Evolutionary conservation across 2,888 invertebrate species (phyloP), one percentile per base, ranked within the genome.

Genomic region (Eustalomyia histrio): DNA sequence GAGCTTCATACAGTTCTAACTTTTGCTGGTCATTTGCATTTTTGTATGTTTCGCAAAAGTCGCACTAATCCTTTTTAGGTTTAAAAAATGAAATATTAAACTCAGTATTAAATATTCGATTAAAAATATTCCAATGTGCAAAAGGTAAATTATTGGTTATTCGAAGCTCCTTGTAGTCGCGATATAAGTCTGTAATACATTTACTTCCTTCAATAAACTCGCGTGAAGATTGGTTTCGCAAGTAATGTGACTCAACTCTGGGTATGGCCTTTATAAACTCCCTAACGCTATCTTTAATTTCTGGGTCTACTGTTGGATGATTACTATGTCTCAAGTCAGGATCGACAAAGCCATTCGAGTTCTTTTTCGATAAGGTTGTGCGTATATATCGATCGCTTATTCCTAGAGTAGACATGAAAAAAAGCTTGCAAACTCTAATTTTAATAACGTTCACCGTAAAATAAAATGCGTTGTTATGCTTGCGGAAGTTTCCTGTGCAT

Each of bases 201-300:
- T 85, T 86, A 63, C 82, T 74, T 47, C 85, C 84, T 47, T 83
- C 86, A 67, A 61, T 71, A 52, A 71, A 35, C 35, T 73, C 71
- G 12, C 82, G 80, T 47, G 82, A 81, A 58, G 83, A 86, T 76
- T 85, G 76, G 21, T 29, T 52, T 16, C 76, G 64, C 52, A 71
- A 71, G 69, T 71, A 76, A 33, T 76, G 76, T 18, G 67, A 55
- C 74, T 86, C 85, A 52, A 87, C 75, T 76, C 83, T 18, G n/a
- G n/a, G n/a, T n/a, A n/a, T n/a, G n/a, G n/a, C n/a, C n/a, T n/a
- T n/a, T n/a, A n/a, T n/a, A n/a, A n/a, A n/a, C n/a, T n/a, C n/a
- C n/a, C n/a, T n/a, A n/a, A n/a, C n/a, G n/a, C n/a, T n/a, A n/a
- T n/a, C n/a, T n/a, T n/a, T n/a, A n/a, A n/a, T n/a, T n/a, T n/a